Evolutionary conservation across 2,113 vertebrate species (phyloP), one percentile per base, ranked within the genome.

Genomic region (Gracilinanus agilis): DNA sequence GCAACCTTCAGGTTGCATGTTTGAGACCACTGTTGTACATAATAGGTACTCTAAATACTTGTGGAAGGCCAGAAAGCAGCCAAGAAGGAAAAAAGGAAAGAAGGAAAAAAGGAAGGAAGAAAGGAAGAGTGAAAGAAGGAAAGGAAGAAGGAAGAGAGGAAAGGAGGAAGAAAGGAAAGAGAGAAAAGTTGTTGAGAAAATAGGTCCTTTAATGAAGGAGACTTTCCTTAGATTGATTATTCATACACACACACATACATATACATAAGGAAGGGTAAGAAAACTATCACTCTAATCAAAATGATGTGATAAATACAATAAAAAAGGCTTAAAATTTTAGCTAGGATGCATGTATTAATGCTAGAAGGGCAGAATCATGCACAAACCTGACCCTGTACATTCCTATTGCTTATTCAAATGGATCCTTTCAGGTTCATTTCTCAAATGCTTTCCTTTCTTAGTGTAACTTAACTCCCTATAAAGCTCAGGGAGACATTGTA

Each of bases 401-500:
- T 95, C 5, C 91, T 27, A 53, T 40, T 54, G 23, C 44, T 9
- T 34, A 44, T 55, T 89, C 89, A 6, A 44, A 54, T 24, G 55
- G 9, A 89, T 75, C 67, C 12, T 8, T 29, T 23, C 92, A 91
- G 40, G 40, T 44, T 11, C 54, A 75, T 88, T 92, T 92, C 56
- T 94, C 75, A 89, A 93, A 55, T 44, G 54, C 1, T 49, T 55
- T 93, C 92, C 24, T 90, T 29, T 12, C 58, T 92, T 93, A 4
- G 29, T 94, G 40, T 11, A 54, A 53, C 44, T 49, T 29, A 24
- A 9, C 13, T n/a, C 53, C 90, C 55, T 93, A 8, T 49, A 21
- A 92, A 29, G 29, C n/a, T 83, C 16, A 19, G 61, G 67, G 67
- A 83, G n/a, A 40, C 19, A 83, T 83, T 34, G 23, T 83, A 83